Percentiles rank a stretch among this genome's conserved stretches.
These are phyloP conservation scores for Tetraodon nigroviridis DNA, from an alignment of 2,113 vertebrate genomes.

Conservation along the genomic window DNA sequence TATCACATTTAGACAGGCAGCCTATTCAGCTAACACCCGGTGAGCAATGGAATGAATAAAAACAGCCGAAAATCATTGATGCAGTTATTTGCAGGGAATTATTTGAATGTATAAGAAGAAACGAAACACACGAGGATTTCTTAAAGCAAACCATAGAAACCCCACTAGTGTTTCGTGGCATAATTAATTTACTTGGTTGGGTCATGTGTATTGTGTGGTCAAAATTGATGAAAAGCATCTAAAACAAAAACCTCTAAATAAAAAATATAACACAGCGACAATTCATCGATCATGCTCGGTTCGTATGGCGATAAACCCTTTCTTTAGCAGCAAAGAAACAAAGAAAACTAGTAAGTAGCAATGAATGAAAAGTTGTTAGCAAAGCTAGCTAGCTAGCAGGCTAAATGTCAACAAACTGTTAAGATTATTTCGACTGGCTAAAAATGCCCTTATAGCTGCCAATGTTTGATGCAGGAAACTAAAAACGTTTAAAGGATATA, in stretches of 20 bases:
- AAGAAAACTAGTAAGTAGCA: slow-evolving; percentile 45
- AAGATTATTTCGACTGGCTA: not conserved
- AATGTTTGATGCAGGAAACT: not conserved
- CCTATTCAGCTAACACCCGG: too few relatives aligned
- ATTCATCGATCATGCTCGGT: not conserved
- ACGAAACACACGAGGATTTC: too few relatives aligned
- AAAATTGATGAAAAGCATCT: not conserved
- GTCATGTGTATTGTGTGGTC: not conserved
- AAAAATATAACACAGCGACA: not conserved
- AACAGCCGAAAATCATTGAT: too few relatives aligned
- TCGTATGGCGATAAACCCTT: slow-evolving; percentile 15
- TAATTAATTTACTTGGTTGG: too few relatives aligned
- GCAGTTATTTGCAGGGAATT: too few relatives aligned
- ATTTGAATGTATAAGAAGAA: too few relatives aligned
- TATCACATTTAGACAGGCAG: too few relatives aligned
- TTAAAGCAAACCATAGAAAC: too few relatives aligned
- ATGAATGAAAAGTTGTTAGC: slow-evolving; percentile 71
- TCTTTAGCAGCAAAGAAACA: slow-evolving; percentile 46
- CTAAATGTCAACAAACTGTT: slow-evolving; percentile 10
- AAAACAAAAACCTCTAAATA: not conserved
- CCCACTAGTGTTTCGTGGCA: too few relatives aligned
- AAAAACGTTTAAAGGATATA: not conserved
- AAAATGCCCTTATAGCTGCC: not conserved
- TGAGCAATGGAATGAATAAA: too few relatives aligned
- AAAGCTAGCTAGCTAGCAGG: slow-evolving; percentile 36